Evolutionary conservation across 2,113 vertebrate species (phyloP).

Genomic region (Crotalus viridis): DNA sequence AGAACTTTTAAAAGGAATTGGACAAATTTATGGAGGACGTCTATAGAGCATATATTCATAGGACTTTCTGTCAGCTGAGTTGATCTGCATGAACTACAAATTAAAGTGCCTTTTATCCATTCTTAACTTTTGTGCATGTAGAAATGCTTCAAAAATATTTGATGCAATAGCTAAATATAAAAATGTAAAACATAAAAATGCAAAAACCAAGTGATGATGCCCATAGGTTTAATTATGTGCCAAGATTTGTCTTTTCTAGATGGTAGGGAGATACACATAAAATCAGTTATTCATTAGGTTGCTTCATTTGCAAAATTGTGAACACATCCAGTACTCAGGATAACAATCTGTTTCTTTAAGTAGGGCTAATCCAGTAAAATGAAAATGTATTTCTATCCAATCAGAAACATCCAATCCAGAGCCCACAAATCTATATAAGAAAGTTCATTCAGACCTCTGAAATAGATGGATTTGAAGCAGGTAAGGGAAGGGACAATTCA

Average conservation of each 20-base stretch:
- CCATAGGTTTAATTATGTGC: not conserved
- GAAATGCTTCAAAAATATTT: not conserved
- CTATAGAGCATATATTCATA: not conserved
- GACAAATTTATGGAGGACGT: not conserved
- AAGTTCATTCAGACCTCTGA: not conserved
- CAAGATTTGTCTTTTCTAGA: not conserved
- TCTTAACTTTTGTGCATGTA: not conserved
- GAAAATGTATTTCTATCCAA: not conserved
- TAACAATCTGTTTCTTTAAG: not conserved
- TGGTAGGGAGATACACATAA: not conserved
- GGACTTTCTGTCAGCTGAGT: not conserved
- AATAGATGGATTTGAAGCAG: not conserved
- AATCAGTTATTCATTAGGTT: not conserved
- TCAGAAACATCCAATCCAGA: not conserved
- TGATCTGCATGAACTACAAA: not conserved
- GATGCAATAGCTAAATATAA: not conserved
- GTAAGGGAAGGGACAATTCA: not conserved
- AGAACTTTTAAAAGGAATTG: not conserved
- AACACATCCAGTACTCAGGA: not conserved
- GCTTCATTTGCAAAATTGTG: not conserved
- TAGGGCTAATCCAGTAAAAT: not conserved
- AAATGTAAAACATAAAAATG: not conserved
- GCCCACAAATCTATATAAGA: not conserved
- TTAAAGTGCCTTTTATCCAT: not conserved
- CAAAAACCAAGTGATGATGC: not conserved